A percentile compares a stretch with the other conserved stretches of the same genome.
phyloP scores from a whole-genome alignment of 2,888 invertebrate species.

The Xestia sexstrigata region DNA sequence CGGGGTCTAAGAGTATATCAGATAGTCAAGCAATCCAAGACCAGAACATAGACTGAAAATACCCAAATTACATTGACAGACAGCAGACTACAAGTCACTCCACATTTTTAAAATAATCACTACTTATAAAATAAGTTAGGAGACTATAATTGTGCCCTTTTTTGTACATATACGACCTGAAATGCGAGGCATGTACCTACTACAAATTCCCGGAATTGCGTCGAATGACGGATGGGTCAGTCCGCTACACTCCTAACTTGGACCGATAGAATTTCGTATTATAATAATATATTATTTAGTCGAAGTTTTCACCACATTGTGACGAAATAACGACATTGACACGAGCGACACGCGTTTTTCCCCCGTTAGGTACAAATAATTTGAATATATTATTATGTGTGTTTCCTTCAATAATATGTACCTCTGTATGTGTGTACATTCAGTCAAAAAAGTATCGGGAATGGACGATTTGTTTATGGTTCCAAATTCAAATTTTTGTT shows the following conservation, averaged over 20 bases:
- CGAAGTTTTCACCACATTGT: slow-evolving; percentile 10
- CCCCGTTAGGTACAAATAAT: background rate
- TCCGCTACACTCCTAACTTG: background rate
- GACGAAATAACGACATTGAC: slow-evolving; percentile 9
- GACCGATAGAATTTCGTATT: background rate
- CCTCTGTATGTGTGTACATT: background rate
- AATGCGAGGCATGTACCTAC: too few relatives aligned
- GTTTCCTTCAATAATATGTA: background rate
- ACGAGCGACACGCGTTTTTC: background rate
- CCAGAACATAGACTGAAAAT: background rate
- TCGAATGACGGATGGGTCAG: background rate
- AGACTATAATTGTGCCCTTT: too few relatives aligned
- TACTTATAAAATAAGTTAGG: background rate
- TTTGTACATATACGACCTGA: background rate
- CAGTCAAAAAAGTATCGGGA: too few relatives aligned
- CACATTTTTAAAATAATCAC: background rate
- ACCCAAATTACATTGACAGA: background rate
- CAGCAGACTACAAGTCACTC: too few relatives aligned
- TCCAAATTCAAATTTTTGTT: too few relatives aligned
- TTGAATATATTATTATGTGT: background rate
- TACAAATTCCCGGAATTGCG: slow-evolving; percentile 14
- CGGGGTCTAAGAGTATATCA: too few relatives aligned
- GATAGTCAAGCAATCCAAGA: background rate
- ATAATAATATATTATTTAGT: slow-evolving; percentile 18
- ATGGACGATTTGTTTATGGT: too few relatives aligned